These are phyloP conservation scores for Tinea trinotella DNA, from an alignment of 2,888 invertebrate species.

Conservation along the genomic window DNA sequence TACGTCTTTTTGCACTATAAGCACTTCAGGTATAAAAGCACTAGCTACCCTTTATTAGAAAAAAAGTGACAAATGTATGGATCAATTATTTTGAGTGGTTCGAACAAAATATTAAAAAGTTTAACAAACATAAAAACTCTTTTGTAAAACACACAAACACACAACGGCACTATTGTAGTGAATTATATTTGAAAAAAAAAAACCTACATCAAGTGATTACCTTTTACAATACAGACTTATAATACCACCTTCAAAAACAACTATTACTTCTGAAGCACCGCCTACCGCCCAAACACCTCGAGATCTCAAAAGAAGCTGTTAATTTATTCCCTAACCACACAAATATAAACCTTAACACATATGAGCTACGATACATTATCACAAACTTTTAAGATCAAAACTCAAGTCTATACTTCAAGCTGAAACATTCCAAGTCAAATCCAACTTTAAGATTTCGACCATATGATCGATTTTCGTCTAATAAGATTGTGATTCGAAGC, in stretches of 20 bases:
- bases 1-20: no score
- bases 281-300: constrained; percentile 21
- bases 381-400: neutral
- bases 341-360: constrained; percentile 18
- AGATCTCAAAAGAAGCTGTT: constrained; percentile 1
- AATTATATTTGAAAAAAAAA: constrained; percentile 20
- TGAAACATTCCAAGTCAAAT: constrained; percentile 24
- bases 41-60: neutral
- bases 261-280: constrained; percentile 20
- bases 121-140: constrained; percentile 4
- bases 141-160: constrained; percentile 7
- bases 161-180: constrained; percentile 12
- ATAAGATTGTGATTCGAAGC: constrained; percentile 15
- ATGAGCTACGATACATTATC: neutral
- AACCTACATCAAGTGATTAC: constrained; percentile 10
- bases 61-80: neutral
- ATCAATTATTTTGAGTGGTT: neutral
- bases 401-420: constrained; percentile 19
- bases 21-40: neutral
- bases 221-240: constrained; percentile 7
- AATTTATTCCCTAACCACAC: constrained; percentile 2
- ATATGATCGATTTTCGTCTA: constrained; percentile 31
- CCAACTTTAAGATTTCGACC: constrained; percentile 28
- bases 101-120: constrained; percentile 3
- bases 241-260: constrained; percentile 15